Base-by-base conservation (phyloP, 2,113 vertebrate species). In the Marmota flaviventris region DNA sequence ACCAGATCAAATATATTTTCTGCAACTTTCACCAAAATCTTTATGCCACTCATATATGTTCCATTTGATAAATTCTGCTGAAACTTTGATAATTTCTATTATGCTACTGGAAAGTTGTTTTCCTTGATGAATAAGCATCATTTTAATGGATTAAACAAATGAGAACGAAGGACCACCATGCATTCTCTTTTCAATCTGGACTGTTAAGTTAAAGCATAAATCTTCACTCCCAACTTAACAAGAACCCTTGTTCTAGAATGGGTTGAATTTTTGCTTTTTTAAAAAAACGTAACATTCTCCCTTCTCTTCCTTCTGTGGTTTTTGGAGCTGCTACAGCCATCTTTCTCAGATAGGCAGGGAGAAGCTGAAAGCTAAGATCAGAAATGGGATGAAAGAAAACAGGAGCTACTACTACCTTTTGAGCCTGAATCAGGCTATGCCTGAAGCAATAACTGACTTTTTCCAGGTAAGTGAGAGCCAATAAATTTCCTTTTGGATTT, bases 401-500 rank as follows among this genome's bases (percentile, higher is more conserved):
- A 3, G 17, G 14, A 82, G 75, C 29, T 84, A 51, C 77, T 93
- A 84, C 63, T 48, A 92, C 63, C 61, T 85, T 73, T 29, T 95
- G 91, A 95, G 42, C 0, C 72, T 86, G 69, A 27, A 96, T 89
- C 77, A 97, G 96, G n/a, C 17, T 78, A 7, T 91, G 51, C 34
- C 88, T 92, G 87, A 94, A 97, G 29, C 34, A 86, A 48, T 67
- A 42, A 0, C 29, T 20, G 22, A 4, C 32, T 9, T 77, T 87
- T 81, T 58, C 39, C 4, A 76, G n/a, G 87, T 89, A 92, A 45
- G 37, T n/a, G 34, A 87, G 34, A 84, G 32, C n/a, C 79, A 91
- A 70, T 89, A 78, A 90, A 93, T 81, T 96, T 92, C 61, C 48
- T 94, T 89, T 94, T 77, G 78, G 25, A 11, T 90, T 94, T 39